Evolutionary conservation across 2,113 vertebrate species (phyloP).

Genomic region (Centrocercus urophasianus): DNA sequence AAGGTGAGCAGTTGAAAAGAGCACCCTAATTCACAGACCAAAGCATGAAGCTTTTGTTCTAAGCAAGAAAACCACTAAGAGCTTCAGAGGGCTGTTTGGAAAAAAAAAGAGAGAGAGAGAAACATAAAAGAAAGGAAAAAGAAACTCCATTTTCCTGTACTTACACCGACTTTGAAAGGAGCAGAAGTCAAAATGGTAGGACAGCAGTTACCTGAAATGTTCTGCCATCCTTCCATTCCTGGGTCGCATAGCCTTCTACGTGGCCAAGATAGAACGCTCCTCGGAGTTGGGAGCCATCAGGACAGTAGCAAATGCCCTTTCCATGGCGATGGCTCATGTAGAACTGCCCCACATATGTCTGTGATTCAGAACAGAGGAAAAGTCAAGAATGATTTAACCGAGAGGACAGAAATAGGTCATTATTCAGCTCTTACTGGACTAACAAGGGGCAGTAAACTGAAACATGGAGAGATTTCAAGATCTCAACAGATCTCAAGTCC

Average conservation of each 20-base stretch:
- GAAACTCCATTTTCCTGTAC: neutral
- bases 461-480: neutral
- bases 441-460: neutral
- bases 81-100: neutral
- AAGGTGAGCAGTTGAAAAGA: neutral
- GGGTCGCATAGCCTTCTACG: conserved; percentile 87
- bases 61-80: neutral
- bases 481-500: neutral
- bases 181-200: neutral
- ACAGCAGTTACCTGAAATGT: conserved; percentile 82
- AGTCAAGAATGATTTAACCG: neutral
- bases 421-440: too few relatives aligned
- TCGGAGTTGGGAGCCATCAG: conserved; percentile 81
- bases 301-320: conserved; percentile 81
- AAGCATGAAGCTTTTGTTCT: neutral
- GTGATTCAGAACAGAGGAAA: neutral
- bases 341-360: conserved; percentile 86
- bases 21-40: neutral
- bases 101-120: neutral
- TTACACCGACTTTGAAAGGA: neutral
- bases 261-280: conserved; percentile 88
- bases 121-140: neutral
- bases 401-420: neutral
- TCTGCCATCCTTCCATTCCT: conserved; percentile 73
- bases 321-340: conserved; percentile 86